Evolutionary conservation across 2,113 vertebrate genomes (phyloP), one percentile per base, ranked within the genome.

Genomic region (Psettodes erumei): DNA sequence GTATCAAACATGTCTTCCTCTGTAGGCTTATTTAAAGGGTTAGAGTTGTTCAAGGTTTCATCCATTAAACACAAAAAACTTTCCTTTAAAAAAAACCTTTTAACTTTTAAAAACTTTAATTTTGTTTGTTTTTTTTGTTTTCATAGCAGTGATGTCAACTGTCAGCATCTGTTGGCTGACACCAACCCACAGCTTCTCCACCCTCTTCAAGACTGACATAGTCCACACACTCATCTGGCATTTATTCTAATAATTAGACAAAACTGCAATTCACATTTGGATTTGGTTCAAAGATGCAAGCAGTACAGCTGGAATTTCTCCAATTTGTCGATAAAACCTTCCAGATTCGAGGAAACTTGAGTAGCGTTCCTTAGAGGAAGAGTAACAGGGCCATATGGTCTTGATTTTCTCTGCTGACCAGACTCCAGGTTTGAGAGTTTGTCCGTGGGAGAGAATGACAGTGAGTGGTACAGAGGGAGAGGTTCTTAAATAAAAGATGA

Each of bases 321-420:
- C 0, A 32, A 40, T 65, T 68, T 59, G 74, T 45, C 3, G 11
- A 6, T 58, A 56, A 78, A 86, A 68, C 63, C 2, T 82, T 74
- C 51, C 75, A 78, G 72, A 54, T 78, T 84, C 45, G 38, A 55
- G 53, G 71, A 77, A 54, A 81, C 73, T 60, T 27, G 59, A 75
- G 45, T 45, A 12, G 23, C 28, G 3, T 28, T 54, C 33, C 33
- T 69, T 32, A 19, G 55, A 77, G 48, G 78, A 40, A 12, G 8
- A 33, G n/a, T 19, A 23, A 13, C 15, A 47, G 37, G n/a, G 21
- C 51, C 84, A 82, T 71, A 35, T 83, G 82, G 82, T 79, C 25
- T 43, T 63, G 60, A 62, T 88, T 83, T 76, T 64, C 43, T 73
- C 73, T 1, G 43, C 28, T 76, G 71, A 61, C 77, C 75, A 25